Conservation (phyloP, 2,888 invertebrate species). For the Callyntrura guangdongensis region DNA sequence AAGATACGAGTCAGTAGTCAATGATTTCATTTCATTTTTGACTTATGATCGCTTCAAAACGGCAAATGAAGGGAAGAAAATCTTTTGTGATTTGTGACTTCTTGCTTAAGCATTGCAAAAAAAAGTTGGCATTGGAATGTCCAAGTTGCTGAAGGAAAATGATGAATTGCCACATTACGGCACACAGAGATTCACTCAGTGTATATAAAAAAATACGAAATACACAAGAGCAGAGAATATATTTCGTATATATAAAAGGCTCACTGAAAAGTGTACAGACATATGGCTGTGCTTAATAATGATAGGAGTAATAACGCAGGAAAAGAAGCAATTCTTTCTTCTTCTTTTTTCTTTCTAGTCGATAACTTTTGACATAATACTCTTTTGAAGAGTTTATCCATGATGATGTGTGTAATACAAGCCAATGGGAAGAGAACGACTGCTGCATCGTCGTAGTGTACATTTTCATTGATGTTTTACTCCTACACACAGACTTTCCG, state of each 20-base stretch:
- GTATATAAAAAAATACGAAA: conserved; percentile 6
- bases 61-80: conserved; percentile 57
- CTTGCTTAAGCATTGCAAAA: conserved; percentile 52
- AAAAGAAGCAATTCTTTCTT: conserved; percentile 15
- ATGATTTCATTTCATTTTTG: conserved; percentile 64
- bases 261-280: conserved; percentile 12
- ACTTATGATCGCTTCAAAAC: conserved; percentile 69
- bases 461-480: background rate
- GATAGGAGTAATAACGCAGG: conserved; percentile 26
- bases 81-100: conserved; percentile 58
- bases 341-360: conserved; percentile 14
- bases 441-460: conserved; percentile 22
- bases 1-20: conserved; percentile 49
- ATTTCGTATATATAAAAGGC: background rate
- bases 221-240: background rate
- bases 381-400: conserved; percentile 78
- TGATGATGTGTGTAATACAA: conserved; percentile 65
- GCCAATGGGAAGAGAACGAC: background rate
- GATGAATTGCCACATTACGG: conserved; percentile 75
- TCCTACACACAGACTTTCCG: background rate
- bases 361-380: conserved; percentile 78
- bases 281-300: conserved; percentile 42
- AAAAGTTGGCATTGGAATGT: conserved; percentile 69
- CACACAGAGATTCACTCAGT: background rate
- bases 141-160: conserved; percentile 68